Evolutionary conservation across 2,797 vertebrate genomes (phyloP).

Genomic region (Ctenosaura bakeri): DNA sequence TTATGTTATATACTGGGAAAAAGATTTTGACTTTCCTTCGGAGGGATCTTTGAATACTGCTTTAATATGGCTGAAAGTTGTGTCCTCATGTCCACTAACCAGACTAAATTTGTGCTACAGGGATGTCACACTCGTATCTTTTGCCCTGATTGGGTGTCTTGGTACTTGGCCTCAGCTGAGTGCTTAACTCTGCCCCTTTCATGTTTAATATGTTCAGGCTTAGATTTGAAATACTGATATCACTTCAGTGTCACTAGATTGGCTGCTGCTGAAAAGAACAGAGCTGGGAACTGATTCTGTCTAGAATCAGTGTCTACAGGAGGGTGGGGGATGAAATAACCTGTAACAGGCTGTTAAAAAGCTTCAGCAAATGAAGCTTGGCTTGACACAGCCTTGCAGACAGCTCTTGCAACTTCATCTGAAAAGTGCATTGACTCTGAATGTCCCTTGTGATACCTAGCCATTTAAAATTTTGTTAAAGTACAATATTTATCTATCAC

Average conservation of each 20-base stretch:
- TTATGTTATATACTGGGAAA: background rate
- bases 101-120: background rate
- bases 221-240: background rate
- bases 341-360: background rate
- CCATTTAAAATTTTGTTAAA: background rate
- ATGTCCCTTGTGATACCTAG: too few relatives aligned
- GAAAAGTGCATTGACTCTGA: background rate
- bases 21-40: background rate
- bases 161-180: background rate
- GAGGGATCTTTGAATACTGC: background rate
- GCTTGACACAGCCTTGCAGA: background rate
- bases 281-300: background rate
- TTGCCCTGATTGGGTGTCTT: background rate
- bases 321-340: background rate
- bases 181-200: background rate
- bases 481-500: background rate
- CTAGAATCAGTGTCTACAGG: background rate
- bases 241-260: background rate
- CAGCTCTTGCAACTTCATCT: background rate
- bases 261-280: background rate
- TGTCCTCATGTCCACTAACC: background rate
- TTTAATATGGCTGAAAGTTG: background rate
- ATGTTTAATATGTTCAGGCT: background rate
- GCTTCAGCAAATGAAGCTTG: background rate
- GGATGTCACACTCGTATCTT: background rate